Evolutionary conservation across 2,888 invertebrate genomes (phyloP).

Genomic region (Erannis defoliaria): DNA sequence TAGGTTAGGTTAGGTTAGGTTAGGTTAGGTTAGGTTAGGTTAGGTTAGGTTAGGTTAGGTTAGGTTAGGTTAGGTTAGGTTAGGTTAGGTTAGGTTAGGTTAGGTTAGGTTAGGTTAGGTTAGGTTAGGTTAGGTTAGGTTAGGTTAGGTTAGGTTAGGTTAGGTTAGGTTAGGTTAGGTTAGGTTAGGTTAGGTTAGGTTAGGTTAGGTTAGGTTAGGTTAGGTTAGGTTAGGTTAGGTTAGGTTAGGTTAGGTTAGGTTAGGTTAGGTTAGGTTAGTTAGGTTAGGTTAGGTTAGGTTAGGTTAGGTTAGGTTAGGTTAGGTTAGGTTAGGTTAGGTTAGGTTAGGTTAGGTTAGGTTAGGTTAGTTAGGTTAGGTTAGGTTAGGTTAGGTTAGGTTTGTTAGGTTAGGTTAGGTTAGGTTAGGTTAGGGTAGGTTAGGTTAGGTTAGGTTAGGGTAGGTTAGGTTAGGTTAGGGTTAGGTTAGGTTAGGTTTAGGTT

Average conservation of each 20-base stretch:
- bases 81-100: slow-evolving; percentile 5
- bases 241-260: slow-evolving; percentile 48
- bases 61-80: slow-evolving; percentile 1
- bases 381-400: too few relatives aligned
- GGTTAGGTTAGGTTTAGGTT: slow-evolving; percentile 43
- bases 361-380: slow-evolving; percentile 38
- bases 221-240: slow-evolving; percentile 45
- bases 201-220: slow-evolving; percentile 47
- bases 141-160: slow-evolving; percentile 24
- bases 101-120: slow-evolving; percentile 41
- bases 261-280: slow-evolving; percentile 44
- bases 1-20: slow-evolving; percentile 1
- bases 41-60: background rate
- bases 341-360: slow-evolving; percentile 42
- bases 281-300: slow-evolving; percentile 48
- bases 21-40: slow-evolving; percentile 1
- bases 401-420: slow-evolving; percentile 8
- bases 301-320: slow-evolving; percentile 45
- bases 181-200: slow-evolving; percentile 46
- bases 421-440: background rate
- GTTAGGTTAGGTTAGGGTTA: slow-evolving; percentile 49
- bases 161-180: background rate
- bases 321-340: slow-evolving; percentile 49
- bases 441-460: slow-evolving; percentile 34
- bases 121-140: background rate